These are phyloP conservation scores for Hemibagrus guttatus DNA, from an alignment of 2,797 vertebrate species.

Conservation along the genomic window DNA sequence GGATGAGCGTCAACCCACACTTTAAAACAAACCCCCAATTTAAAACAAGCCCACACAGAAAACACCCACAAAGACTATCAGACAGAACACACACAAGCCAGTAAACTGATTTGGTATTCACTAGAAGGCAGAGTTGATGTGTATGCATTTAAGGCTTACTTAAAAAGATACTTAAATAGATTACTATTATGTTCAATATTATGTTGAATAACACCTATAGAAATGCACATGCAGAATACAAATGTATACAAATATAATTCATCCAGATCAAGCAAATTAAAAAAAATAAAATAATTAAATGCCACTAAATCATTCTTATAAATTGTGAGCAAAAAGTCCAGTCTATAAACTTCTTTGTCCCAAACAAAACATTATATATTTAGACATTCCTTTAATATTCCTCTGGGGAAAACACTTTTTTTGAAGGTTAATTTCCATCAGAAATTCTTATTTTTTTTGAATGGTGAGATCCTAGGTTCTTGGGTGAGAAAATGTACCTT, in stretches of 20 bases:
- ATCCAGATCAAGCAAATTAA: background rate
- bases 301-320: background rate
- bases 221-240: background rate
- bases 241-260: background rate
- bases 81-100: slow-evolving; percentile 14
- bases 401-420: background rate
- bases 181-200: background rate
- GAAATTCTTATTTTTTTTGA: background rate
- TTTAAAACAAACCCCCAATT: slow-evolving; percentile 30
- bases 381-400: background rate
- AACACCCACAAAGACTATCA: background rate
- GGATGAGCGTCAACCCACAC: slow-evolving; percentile 33
- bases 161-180: no score
- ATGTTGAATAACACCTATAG: background rate
- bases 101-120: background rate
- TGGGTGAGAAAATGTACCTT: background rate
- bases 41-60: slow-evolving; percentile 20
- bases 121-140: background rate
- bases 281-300: background rate
- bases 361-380: background rate
- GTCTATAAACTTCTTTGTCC: background rate
- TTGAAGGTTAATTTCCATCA: background rate
- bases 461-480: background rate
- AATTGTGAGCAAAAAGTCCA: background rate
- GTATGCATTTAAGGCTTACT: background rate